These are phyloP conservation scores for Falcunculus frontatus DNA, from an alignment of 2,113 vertebrate genomes.

Conservation along the genomic window DNA sequence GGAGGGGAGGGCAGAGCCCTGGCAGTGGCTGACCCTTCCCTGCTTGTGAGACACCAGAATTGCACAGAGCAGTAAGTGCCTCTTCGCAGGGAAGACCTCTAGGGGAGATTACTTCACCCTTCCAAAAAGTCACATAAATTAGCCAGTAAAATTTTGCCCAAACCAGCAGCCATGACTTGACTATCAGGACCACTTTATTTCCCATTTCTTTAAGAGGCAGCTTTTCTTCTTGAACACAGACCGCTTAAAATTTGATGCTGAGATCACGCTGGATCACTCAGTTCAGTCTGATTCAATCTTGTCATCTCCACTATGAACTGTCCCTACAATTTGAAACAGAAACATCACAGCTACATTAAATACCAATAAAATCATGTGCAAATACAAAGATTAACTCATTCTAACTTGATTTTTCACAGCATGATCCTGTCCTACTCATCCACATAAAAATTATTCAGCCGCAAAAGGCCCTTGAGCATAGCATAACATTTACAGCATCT, in stretches of 20 bases:
- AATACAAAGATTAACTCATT: slow-evolving; percentile 48
- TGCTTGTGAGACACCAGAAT: background rate
- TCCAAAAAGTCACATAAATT: background rate
- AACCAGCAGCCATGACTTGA: background rate
- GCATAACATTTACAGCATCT: slow-evolving; percentile 69
- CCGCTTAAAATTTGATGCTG: background rate
- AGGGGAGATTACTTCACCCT: background rate
- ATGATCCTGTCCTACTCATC: slow-evolving; percentile 26
- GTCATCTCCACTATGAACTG: background rate
- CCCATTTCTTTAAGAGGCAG: background rate
- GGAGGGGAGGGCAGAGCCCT: background rate
- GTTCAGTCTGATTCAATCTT: slow-evolving; percentile 6
- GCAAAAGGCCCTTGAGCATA: slow-evolving; percentile 65
- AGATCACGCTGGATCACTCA: background rate
- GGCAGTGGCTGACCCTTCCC: background rate
- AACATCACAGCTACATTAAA: slow-evolving; percentile 16
- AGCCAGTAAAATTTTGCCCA: background rate
- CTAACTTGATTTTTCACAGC: slow-evolving; percentile 40
- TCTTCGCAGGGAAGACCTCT: background rate
- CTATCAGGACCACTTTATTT: background rate
- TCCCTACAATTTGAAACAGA: background rate
- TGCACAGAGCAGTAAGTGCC: background rate
- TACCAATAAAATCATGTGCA: slow-evolving; percentile 5
- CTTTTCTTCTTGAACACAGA: background rate
- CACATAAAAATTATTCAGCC: slow-evolving; percentile 61